These are phyloP conservation scores for Rhipidura dahli DNA, from an alignment of 2,113 vertebrate species.

Conservation along the genomic window DNA sequence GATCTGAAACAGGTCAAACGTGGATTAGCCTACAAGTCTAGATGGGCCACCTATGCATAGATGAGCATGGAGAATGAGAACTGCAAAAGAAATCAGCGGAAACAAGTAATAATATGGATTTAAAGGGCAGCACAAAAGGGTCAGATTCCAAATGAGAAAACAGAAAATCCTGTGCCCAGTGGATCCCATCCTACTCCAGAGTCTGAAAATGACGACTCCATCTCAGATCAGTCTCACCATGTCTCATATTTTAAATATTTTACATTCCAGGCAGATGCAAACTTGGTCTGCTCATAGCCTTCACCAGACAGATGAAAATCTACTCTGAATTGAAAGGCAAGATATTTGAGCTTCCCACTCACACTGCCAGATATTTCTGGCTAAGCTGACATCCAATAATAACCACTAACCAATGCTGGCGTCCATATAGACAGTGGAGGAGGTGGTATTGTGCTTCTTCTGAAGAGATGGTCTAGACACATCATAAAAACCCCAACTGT, in stretches of 20 bases:
- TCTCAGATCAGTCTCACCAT: not conserved
- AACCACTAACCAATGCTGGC: not conserved
- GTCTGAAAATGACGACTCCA: not conserved
- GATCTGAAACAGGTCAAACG: not conserved
- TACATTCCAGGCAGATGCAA: not conserved
- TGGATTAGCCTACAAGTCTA: not conserved
- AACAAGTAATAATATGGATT: not conserved
- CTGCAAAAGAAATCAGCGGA: not conserved
- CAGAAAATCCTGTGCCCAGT: not conserved
- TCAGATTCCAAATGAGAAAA: not conserved
- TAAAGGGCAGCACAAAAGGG: not conserved
- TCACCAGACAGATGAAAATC: not conserved
- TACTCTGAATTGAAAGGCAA: not conserved
- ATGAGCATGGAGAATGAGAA: not conserved
- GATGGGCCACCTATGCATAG: not conserved
- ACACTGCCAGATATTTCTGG: not conserved
- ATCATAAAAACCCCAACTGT: not conserved
- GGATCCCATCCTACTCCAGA: not conserved
- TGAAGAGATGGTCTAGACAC: not conserved
- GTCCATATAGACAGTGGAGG: not conserved
- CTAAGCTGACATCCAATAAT: not conserved
- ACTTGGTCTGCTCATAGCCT: not conserved
- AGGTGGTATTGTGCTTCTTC: not conserved
- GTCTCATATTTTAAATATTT: not conserved
- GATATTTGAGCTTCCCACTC: not conserved